Conservation (phyloP, 2,113 vertebrate genomes). For the Microcebus lehilahytsara region DNA sequence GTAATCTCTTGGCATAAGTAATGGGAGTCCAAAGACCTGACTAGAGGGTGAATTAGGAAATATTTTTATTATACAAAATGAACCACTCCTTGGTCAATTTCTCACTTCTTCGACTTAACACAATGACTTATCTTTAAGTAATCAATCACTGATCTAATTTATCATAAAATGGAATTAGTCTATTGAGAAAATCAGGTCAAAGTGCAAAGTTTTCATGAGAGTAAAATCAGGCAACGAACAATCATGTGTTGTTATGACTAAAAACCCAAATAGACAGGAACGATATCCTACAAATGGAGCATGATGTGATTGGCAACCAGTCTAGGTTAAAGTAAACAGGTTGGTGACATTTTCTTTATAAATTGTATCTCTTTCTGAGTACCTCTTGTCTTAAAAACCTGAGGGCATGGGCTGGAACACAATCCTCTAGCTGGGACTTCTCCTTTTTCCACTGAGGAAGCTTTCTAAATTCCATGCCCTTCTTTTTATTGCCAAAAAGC, state of each 20-base stretch:
- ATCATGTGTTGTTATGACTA: not conserved
- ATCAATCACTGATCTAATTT: not conserved
- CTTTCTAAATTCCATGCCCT: not conserved
- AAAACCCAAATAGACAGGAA: not conserved
- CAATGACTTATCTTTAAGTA: not conserved
- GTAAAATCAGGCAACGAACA: not conserved
- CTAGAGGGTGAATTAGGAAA: not conserved
- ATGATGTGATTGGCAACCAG: not conserved
- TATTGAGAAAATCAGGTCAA: not conserved
- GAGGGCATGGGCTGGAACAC: not conserved
- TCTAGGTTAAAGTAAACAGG: not conserved
- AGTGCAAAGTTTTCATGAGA: not conserved
- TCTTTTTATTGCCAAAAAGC: slow-evolving; percentile 16
- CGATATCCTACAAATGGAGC: not conserved
- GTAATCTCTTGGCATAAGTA: not conserved
- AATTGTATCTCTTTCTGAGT: not conserved
- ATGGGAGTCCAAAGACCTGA: not conserved
- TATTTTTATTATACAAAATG: not conserved
- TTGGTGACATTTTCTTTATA: not conserved
- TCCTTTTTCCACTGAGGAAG: not conserved
- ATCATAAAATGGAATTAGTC: not conserved
- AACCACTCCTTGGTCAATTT: not conserved
- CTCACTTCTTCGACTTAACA: not conserved
- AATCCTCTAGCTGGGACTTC: not conserved
- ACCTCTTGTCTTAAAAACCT: not conserved